phyloP scores from a whole-genome alignment of 2,797 vertebrate genomes.

The Argentina silus region DNA sequence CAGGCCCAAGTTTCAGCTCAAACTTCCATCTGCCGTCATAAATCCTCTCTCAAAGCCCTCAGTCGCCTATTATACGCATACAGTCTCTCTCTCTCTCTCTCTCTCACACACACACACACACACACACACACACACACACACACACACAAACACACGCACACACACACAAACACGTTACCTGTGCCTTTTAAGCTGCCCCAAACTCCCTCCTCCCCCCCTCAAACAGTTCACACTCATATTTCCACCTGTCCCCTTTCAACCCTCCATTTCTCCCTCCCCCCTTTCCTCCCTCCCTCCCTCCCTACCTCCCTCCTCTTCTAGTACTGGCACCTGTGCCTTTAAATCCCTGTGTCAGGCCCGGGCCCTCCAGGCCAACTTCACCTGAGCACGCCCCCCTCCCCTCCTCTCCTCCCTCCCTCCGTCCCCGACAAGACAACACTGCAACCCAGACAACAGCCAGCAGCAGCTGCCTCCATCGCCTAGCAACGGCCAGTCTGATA shows the following conservation, averaged over 20 bases:
- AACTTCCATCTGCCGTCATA: conserved; percentile 3
- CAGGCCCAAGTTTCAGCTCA: not conserved
- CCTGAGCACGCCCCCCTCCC: conserved; percentile 47
- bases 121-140: conserved; percentile 28
- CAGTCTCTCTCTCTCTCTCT: not conserved
- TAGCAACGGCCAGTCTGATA: conserved; percentile 97
- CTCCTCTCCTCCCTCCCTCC: conserved; percentile 2
- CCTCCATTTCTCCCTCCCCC: conserved; percentile 34
- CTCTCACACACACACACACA: too few species aligned
- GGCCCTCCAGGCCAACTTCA: conserved; percentile 46
- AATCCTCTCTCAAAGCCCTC: not conserved
- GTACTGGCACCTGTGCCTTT: conserved; percentile 65
- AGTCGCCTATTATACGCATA: not conserved
- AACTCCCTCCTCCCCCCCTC: conserved; percentile 18
- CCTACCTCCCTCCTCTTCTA: conserved; percentile 51
- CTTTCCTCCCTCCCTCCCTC: conserved; percentile 31
- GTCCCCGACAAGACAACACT: conserved; percentile 83
- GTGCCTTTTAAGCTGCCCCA: conserved; percentile 51
- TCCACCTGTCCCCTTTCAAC: conserved; percentile 68
- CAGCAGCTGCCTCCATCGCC: conserved; percentile 97
- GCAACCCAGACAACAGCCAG: conserved; percentile 89
- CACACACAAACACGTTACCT: conserved; percentile 37
- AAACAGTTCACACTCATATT: conserved; percentile 37
- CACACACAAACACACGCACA: conserved; percentile 29
- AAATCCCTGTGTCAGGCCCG: conserved; percentile 67